These are phyloP conservation scores for Coregonus ussuriensis DNA, from an alignment of 2,797 vertebrate genomes.

Conservation along the genomic window DNA sequence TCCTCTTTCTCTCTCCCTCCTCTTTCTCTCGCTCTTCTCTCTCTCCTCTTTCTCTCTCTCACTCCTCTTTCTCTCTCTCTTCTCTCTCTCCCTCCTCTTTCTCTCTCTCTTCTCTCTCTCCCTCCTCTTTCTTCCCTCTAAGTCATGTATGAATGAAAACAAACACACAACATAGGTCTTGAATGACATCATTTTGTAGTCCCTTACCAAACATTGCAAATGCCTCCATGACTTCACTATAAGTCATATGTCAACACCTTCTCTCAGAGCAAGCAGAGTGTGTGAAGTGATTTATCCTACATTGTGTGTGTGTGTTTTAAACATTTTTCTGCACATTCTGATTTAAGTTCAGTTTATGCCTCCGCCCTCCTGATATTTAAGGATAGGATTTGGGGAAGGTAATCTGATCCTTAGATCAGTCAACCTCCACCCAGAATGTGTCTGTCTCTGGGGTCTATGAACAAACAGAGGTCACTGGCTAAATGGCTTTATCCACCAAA, in stretches of 20 bases:
- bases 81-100: no score
- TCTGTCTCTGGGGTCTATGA: conserved; percentile 10
- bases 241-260: conserved; percentile 53
- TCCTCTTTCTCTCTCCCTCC: no score
- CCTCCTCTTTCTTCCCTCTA: not conserved
- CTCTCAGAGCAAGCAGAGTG: not conserved
- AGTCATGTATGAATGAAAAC: not conserved
- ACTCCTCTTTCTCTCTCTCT: no score
- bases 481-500: conserved; percentile 53
- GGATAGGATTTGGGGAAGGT: not conserved
- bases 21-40: no score
- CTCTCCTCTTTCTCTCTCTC: no score
- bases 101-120: no score
- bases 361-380: not conserved
- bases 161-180: conserved; percentile 25
- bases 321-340: not conserved
- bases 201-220: conserved; percentile 38
- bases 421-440: no score
- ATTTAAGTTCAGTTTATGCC: not conserved
- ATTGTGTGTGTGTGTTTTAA: not conserved
- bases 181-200: conserved; percentile 34
- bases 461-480: conserved; percentile 55
- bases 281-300: not conserved
- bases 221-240: not conserved
- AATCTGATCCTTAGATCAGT: not conserved